Evolutionary conservation across 2,888 invertebrate genomes (phyloP).

Genomic region (Papilio protenor): DNA sequence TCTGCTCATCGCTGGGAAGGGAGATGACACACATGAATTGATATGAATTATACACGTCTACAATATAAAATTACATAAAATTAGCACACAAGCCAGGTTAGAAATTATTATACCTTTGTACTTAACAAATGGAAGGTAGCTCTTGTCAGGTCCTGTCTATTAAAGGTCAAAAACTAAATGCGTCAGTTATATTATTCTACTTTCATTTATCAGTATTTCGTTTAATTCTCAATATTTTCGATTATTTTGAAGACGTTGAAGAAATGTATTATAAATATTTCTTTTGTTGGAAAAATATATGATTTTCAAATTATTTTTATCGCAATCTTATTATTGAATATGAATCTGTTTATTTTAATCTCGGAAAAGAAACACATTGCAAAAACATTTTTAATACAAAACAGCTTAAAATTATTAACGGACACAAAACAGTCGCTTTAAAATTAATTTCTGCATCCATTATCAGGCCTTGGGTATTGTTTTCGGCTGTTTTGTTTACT

Average conservation of each 20-base stretch:
- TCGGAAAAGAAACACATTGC: background rate
- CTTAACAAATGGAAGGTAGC: background rate
- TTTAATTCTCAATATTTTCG: background rate
- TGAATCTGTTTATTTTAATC: background rate
- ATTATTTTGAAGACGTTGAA: background rate
- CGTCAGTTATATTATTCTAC: slow-evolving; percentile 1
- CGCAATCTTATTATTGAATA: background rate
- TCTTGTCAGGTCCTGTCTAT: background rate
- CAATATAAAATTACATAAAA: background rate
- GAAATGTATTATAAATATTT: background rate
- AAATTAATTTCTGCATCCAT: slow-evolving; percentile 12
- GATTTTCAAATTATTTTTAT: background rate
- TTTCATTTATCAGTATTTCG: background rate
- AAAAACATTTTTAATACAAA: background rate
- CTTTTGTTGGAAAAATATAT: no score
- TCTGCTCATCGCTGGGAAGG: background rate
- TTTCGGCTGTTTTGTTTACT: slow-evolving; percentile 9
- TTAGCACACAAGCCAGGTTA: background rate
- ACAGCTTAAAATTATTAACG: background rate
- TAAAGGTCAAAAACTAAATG: background rate
- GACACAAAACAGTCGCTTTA: background rate
- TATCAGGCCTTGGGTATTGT: background rate
- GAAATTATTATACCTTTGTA: background rate
- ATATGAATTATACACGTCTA: no score
- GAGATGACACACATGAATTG: no score